These are phyloP conservation scores for Takifugu bimaculatus DNA, from an alignment of 2,113 vertebrate genomes.

Conservation along the genomic window DNA sequence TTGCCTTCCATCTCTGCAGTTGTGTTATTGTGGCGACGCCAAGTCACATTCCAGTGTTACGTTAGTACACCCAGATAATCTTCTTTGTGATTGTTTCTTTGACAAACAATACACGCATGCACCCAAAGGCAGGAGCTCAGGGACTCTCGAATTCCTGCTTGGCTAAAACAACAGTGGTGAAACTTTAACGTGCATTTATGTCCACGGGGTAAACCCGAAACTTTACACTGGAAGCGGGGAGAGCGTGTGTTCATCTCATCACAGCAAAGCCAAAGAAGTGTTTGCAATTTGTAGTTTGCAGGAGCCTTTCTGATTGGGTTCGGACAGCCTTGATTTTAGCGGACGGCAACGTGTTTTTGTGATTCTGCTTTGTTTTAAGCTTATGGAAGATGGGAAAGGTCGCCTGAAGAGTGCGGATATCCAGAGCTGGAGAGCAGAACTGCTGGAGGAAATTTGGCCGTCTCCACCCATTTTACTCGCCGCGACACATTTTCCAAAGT, in stretches of 20 bases:
- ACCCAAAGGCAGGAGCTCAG: neutral
- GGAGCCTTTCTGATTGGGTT: too few relatives aligned
- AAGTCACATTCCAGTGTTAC: too few relatives aligned
- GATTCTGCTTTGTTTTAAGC: too few relatives aligned
- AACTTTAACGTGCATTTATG: neutral
- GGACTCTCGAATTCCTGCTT: conserved; percentile 1
- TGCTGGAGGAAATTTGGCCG: conserved; percentile 9
- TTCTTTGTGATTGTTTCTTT: neutral
- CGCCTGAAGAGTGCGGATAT: neutral
- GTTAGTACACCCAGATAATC: too few relatives aligned
- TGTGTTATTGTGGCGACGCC: too few relatives aligned
- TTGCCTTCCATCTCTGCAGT: too few relatives aligned
- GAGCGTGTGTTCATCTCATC: too few relatives aligned
- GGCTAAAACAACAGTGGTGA: conserved; percentile 20
- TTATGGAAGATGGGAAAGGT: too few relatives aligned
- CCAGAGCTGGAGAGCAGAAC: neutral
- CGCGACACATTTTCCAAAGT: neutral
- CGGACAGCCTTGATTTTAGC: too few relatives aligned
- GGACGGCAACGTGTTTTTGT: too few relatives aligned
- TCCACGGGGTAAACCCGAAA: neutral
- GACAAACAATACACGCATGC: neutral
- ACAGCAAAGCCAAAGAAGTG: too few relatives aligned
- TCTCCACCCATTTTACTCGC: conserved; percentile 49
- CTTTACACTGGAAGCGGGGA: neutral
- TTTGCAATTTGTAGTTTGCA: too few relatives aligned